A percentile compares a stretch with the other conserved stretches of the same genome.
phyloP scores from a whole-genome alignment of 1,140 invertebrate species.

The Anoplolepis gracilipes region DNA sequence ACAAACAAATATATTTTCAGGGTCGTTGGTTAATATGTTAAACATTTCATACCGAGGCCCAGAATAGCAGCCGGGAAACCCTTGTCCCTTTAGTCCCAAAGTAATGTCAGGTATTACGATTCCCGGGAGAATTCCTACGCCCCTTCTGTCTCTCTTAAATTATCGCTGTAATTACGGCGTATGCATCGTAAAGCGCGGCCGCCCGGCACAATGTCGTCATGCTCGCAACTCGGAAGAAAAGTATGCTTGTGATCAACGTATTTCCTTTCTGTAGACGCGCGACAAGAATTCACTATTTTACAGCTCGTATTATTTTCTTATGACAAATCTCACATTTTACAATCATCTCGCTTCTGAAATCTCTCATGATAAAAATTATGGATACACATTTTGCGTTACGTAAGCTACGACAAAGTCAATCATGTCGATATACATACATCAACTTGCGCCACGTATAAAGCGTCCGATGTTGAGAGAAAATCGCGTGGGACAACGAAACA shows the following conservation, averaged over 20 bases:
- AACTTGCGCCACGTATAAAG: not conserved
- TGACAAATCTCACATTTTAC: constrained; percentile 12
- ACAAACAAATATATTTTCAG: constrained; percentile 68
- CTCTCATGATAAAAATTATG: not conserved
- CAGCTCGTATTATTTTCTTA: not conserved
- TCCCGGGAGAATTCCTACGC: constrained; percentile 70
- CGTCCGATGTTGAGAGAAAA: not conserved
- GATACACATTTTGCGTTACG: not conserved
- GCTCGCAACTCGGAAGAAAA: constrained; percentile 42
- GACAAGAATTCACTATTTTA: constrained; percentile 42
- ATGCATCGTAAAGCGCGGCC: constrained; percentile 67
- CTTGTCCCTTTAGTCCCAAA: constrained; percentile 64
- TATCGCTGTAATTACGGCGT: constrained; percentile 82
- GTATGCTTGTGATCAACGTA: constrained; percentile 43
- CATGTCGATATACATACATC: not conserved
- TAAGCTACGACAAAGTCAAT: not conserved
- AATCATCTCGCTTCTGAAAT: constrained; percentile 18
- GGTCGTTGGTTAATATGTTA: constrained; percentile 69
- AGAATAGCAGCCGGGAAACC: constrained; percentile 60
- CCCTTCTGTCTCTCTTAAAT: constrained; percentile 73
- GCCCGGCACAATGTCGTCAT: constrained; percentile 46
- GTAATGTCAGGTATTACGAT: constrained; percentile 81
- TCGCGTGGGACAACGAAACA: not conserved
- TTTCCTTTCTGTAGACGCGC: constrained; percentile 23
- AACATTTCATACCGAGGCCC: constrained; percentile 66